Evolutionary conservation across 1,140 invertebrate genomes (phyloP).

Genomic region (Choristoneura fumiferana): DNA sequence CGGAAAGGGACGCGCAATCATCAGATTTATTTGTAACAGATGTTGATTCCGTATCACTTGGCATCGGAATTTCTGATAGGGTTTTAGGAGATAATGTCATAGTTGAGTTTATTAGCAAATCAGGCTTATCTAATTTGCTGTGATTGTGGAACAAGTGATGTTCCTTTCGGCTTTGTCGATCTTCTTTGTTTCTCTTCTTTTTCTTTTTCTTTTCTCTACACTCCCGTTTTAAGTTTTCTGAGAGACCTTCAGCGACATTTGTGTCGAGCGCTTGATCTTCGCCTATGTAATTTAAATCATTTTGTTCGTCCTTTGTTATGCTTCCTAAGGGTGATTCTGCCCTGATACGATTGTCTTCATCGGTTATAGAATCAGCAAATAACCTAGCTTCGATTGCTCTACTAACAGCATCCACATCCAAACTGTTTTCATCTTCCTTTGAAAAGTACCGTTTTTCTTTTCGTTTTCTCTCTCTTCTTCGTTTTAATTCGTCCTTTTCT

Average conservation of each 20-base stretch:
- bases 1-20: constrained; percentile 46
- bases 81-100: constrained; percentile 51
- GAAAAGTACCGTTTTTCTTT: constrained; percentile 78
- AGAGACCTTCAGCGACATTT: background rate
- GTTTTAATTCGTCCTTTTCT: constrained; percentile 79
- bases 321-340: constrained; percentile 58
- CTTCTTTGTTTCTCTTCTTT: constrained; percentile 89
- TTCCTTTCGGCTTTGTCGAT: constrained; percentile 83
- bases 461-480: constrained; percentile 85
- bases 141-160: constrained; percentile 83
- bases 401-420: constrained; percentile 88
- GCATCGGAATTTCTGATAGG: constrained; percentile 57
- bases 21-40: constrained; percentile 45
- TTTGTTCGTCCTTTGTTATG: constrained; percentile 62
- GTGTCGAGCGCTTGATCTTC: constrained; percentile 29
- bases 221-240: constrained; percentile 29
- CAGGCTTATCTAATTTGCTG: constrained; percentile 49
- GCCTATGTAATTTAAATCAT: constrained; percentile 79
- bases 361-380: constrained; percentile 79
- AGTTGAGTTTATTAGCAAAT: constrained; percentile 40
- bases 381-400: constrained; percentile 89
- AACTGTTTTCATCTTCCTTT: constrained; percentile 86
- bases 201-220: constrained; percentile 89
- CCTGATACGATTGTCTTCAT: constrained; percentile 51
- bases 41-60: constrained; percentile 46